Evolutionary conservation across 2,797 vertebrate genomes (phyloP), one percentile per base, ranked within the genome.

Genomic region (Enteromius trimaculatus): DNA sequence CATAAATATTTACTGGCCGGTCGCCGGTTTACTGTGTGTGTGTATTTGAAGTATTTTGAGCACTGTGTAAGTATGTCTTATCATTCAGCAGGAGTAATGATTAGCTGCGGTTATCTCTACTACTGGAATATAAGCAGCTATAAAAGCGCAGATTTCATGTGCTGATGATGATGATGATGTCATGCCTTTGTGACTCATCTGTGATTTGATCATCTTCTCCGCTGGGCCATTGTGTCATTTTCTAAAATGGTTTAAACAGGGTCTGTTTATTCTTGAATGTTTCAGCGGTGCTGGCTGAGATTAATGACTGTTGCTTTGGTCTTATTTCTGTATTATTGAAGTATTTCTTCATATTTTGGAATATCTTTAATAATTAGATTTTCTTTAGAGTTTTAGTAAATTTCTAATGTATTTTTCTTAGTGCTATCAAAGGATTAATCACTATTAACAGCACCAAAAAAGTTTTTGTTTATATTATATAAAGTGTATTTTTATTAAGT

Each of bases 171-270:
- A 60, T 79, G 69, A 87, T 79, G 80, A 90, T 91, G 88, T 89
- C 89, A 89, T 86, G 65, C 83, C 86, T 87, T 85, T 85, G 81
- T 91, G 85, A 88, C 62, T 89, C 79, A 90, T 70, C 81, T 82
- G 58, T 86, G 81, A 76, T 84, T 11, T 42, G 82, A 55, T 88
- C 85, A 87, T 91, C 90, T 34, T 85, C 87, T 89, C 87, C 90
- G 76, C 77, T 77, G 89, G 91, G 88, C 89, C 78, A 89, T 93
- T 93, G 93, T 91, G 88, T 93, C 93, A 92, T 88, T 92, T 92
- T 92, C 88, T 90, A 92, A 88, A 89, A 85, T 94, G 92, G 92
- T 89, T 90, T 93, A 92, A 92, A 89, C 88, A 82, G 83, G 89
- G 80, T 84, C 87, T 80, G 88, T 87, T 86, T 79, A 34, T 39